Evolutionary conservation across 2,797 vertebrate genomes (phyloP), one percentile per base, ranked within the genome.

Genomic region (Trachurus trachurus): DNA sequence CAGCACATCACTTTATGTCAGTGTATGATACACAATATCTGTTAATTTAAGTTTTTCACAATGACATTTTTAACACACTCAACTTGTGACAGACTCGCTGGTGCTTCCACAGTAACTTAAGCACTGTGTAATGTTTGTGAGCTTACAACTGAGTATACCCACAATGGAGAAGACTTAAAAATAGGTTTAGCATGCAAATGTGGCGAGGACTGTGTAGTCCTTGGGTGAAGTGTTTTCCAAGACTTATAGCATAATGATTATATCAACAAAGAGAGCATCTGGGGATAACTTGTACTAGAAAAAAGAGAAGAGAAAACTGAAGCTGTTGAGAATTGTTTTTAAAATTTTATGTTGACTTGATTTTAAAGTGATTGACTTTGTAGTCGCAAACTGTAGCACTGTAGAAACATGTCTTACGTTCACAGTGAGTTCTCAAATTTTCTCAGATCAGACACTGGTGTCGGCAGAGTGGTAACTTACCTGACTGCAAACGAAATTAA

Each of bases 301-400:
- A 40, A 61, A 39, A n/a, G 34, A 78, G 59, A 52, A 69, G 31
- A 57, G 37, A 29, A 65, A 37, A 8, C 34, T 37, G 26, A 26
- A 26, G 26, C 26, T 26, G 26, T 26, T 26, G 26, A 26, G 26
- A 26, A 26, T 26, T 26, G 26, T 26, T 37, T 37, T 37, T 37
- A 8, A 37, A 37, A 8, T 37, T 37, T 37, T 37, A 37, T 37
- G 34, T 65, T 53, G 6, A 54, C 29, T 61, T 72, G 6, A 50
- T 34, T 65, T 65, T 34, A 71, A 61, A 52, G 17, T n/a, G 10
- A 17, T 10, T 1, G n/a, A n/a, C n/a, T n/a, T n/a, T 62, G 34
- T 31, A 9, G 6, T 16, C 19, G 9, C 54, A 52, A 40, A 60
- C 13, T 39, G 6, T 5, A 37, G 34, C 34, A 37, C 6, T 37